Evolutionary conservation across 1,140 invertebrate genomes (phyloP), one percentile per base, ranked within the genome.

Genomic region (Halotydeus destructor): DNA sequence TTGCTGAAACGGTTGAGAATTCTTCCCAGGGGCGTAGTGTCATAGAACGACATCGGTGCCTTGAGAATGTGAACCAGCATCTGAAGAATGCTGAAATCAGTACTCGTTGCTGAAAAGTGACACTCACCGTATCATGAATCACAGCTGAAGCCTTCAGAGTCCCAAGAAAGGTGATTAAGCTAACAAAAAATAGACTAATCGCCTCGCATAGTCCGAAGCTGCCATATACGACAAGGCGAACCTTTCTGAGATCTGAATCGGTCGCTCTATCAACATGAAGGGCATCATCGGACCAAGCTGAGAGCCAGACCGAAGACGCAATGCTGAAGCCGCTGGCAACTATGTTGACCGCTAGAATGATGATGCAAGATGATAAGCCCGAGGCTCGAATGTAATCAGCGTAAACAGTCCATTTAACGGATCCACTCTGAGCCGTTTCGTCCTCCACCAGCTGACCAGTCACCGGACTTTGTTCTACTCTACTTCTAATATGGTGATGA

Each of bases 191-290:
- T 1, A 11, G 33, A 18, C 24, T 38, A 11, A 43, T 16, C 32
- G 46, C 44, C 76, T 89, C 83, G 38, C 76, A 76, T 38, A 80
- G 56, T 47, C 84, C 84, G 38, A 88, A 69, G 21, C 69, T 78
- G 43, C 76, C 81, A 58, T 91, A 91, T 18, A 86, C 77, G 47
- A 78, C 79, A 33, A 91, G 66, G 57, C 85, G 85, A 57, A 80
- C 65, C 57, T 88, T 72, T 47, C 78, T 61, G 52, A 52, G 65
- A 66, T 16, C 49, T n/a, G 60, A 69, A 55, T 75, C 58, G 18
- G 34, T 31, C 2, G 9, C 22, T 19, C 31, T 32, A 1, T 9
- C 25, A 14, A 48, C 45, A 35, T 53, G 35, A 3, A 46, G 18
- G 3, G 55, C 47, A 45, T 63, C 57, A 41, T 63, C 55, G 39